phyloP scores from a whole-genome alignment of 2,797 vertebrate genomes.

The Merluccius polli region DNA sequence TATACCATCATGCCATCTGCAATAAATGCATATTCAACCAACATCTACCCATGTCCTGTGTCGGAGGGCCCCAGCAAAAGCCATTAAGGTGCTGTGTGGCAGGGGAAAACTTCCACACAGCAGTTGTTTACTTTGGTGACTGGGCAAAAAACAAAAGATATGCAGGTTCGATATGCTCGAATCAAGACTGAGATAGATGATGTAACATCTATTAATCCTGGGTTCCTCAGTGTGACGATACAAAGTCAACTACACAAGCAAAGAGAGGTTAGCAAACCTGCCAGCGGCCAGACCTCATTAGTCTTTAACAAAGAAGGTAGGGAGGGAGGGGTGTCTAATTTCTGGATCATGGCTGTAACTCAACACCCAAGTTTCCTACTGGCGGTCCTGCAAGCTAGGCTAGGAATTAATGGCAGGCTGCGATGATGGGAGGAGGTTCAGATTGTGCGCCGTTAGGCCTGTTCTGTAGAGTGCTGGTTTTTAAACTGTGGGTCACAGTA shows the following conservation, averaged over 20 bases:
- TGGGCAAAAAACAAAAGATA: not conserved
- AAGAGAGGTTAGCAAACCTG: not conserved
- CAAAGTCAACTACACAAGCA: not conserved
- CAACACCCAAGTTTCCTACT: constrained; percentile 13
- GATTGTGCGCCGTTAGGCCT: not conserved
- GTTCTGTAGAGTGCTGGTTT: too few relatives aligned
- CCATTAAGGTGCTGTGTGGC: too few relatives aligned
- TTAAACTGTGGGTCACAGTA: too few relatives aligned
- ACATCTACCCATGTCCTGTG: too few relatives aligned
- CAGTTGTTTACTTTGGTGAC: too few relatives aligned
- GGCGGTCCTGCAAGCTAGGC: not conserved
- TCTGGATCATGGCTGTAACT: constrained; percentile 35
- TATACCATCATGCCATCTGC: too few relatives aligned
- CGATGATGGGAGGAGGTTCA: not conserved
- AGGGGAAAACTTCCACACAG: too few relatives aligned
- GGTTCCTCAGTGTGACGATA: not conserved
- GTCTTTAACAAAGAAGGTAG: constrained; percentile 7
- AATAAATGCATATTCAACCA: too few relatives aligned
- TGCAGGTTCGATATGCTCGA: not conserved
- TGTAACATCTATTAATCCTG: not conserved
- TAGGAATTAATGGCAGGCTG: constrained; percentile 22
- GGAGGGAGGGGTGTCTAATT: constrained; percentile 23
- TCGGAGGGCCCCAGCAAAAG: too few relatives aligned
- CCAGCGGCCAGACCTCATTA: constrained; percentile 5
- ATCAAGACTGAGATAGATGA: not conserved